These are phyloP conservation scores for Uria aalge DNA, from an alignment of 2,113 vertebrate species.

Conservation along the genomic window DNA sequence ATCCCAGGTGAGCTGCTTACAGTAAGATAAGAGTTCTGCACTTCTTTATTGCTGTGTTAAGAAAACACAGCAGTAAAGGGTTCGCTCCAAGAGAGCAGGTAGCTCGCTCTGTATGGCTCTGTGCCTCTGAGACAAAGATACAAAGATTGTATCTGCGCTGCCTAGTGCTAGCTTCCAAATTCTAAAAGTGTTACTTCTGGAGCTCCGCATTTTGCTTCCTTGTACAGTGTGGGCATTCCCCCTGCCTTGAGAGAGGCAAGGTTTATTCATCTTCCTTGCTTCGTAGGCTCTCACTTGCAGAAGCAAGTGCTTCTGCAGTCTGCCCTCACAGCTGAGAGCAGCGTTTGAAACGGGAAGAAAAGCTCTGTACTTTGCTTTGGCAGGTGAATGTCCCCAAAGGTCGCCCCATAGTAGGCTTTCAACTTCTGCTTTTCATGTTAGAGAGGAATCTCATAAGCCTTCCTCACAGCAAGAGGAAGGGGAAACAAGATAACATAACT, in stretches of 20 bases:
- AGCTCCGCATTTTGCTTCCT: not conserved
- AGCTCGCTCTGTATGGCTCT: not conserved
- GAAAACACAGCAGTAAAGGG: not conserved
- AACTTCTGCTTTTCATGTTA: not conserved
- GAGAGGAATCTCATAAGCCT: not conserved
- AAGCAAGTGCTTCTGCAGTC: not conserved
- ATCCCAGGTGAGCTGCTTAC: constrained; percentile 83
- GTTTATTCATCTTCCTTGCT: not conserved
- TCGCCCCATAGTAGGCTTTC: not conserved
- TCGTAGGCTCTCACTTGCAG: not conserved
- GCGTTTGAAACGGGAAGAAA: not conserved
- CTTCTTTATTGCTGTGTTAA: not conserved
- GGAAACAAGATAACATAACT: not conserved
- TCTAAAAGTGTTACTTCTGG: not conserved
- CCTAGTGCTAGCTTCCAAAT: not conserved
- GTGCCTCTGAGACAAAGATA: not conserved
- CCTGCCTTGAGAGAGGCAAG: not conserved
- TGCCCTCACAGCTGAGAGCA: not conserved
- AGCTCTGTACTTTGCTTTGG: not conserved
- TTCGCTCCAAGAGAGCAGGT: not conserved
- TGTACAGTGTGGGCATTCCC: not conserved
- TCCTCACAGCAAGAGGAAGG: not conserved
- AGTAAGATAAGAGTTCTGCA: not conserved
- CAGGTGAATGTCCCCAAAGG: not conserved
- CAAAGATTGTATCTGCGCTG: no score